Evolutionary conservation across 2,113 vertebrate species (phyloP), one percentile per base, ranked within the genome.

Genomic region (Suricata suricatta): DNA sequence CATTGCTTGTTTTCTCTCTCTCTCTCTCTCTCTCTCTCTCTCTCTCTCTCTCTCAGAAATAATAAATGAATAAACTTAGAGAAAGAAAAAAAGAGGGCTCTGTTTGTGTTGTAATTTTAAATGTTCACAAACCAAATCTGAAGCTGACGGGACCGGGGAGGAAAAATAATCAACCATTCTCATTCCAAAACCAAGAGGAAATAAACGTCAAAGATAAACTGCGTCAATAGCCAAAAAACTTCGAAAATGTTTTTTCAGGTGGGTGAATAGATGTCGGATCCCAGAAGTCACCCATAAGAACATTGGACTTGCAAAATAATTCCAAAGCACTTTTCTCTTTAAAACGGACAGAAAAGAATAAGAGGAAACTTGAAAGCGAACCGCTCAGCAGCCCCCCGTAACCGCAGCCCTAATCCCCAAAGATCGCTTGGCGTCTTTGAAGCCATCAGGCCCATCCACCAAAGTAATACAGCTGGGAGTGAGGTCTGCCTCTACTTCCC

Each of bases 231-330:
- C 87, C 88, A 72, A 85, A 86, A 68, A 91, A 60, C 47, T 74
- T 90, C 63, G 29, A 47, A 74, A 77, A 72, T 97, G 95, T 97
- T 97, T 97, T 95, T 87, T 84, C 96, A 97, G 98, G 97, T 98
- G 94, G 95, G 47, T 4, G 76, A 82, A 71, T 50, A 29, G 1
- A 96, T 86, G 81, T 80, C 94, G 90, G 83, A 66, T 81, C 92
- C 93, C 77, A 93, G 64, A 88, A 95, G 50, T 95, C 66, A 92
- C 83, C 95, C 95, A 69, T 21, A 85, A 96, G 92, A 96, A 93
- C 86, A 54, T 93, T 41, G 91, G 95, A 84, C 83, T 96, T 84
- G 29, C 54, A 85, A 88, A 96, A 69, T 33, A 91, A 79, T 71
- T 82, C 52, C 16, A 68, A 95, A 23, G 25, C 12, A 17, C 41